phyloP scores from a whole-genome alignment of 2,888 invertebrate genomes.

The Sinohyriopsis cumingii region DNA sequence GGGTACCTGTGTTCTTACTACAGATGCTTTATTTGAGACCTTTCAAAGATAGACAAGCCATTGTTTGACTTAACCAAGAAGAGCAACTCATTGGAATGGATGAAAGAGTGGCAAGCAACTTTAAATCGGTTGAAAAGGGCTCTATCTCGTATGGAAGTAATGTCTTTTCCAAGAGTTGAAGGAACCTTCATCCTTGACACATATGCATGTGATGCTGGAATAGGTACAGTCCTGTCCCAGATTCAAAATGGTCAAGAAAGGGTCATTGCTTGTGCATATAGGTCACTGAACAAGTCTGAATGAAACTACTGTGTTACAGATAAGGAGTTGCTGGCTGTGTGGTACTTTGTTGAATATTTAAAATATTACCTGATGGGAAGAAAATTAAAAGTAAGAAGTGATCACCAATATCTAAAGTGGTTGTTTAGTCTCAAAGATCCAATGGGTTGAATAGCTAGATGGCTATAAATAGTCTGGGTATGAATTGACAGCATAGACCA shows the following conservation, averaged over 20 bases:
- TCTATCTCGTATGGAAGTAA: slow-evolving; percentile 16
- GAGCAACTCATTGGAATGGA: slow-evolving; percentile 8
- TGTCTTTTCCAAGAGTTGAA: slow-evolving; percentile 16
- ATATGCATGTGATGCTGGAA: slow-evolving; percentile 24
- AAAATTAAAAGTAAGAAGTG: too few relatives aligned
- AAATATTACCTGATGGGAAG: too few relatives aligned
- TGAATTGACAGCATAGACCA: too few relatives aligned
- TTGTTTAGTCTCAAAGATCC: too few relatives aligned
- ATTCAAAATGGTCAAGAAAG: slow-evolving; percentile 19
- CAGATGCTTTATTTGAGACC: slow-evolving; percentile 13
- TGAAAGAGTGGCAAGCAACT: slow-evolving; percentile 11
- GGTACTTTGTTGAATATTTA: too few relatives aligned
- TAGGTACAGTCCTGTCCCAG: slow-evolving; percentile 29
- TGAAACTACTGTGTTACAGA: too few relatives aligned
- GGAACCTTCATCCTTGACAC: slow-evolving; percentile 23
- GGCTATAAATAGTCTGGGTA: too few relatives aligned
- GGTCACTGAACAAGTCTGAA: slow-evolving; percentile 9
- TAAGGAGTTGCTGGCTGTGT: too few relatives aligned
- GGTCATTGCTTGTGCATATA: slow-evolving; percentile 21
- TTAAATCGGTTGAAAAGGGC: slow-evolving; percentile 15
- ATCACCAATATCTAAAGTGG: too few relatives aligned
- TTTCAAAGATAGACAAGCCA: slow-evolving; percentile 22
- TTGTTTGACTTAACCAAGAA: slow-evolving; percentile 18
- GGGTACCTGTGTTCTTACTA: slow-evolving; percentile 20
- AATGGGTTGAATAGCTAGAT: too few relatives aligned